A percentile compares a stretch with the other conserved stretches of the same genome.
Evolutionary conservation across 1,140 invertebrate species (phyloP).

Genomic region (Magallana angulata): DNA sequence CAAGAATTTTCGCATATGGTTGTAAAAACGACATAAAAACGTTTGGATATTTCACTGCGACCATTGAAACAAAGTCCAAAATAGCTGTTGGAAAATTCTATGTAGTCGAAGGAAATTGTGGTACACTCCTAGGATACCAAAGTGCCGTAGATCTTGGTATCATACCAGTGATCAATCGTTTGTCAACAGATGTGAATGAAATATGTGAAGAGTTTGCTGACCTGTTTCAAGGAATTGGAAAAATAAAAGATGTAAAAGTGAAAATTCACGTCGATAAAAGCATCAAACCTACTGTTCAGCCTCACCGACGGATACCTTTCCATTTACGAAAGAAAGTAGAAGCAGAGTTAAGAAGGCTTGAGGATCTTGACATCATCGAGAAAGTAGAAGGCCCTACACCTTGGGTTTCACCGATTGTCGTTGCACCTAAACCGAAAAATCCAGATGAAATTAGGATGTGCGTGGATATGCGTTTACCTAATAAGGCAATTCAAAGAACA

Average conservation of each 20-base stretch:
- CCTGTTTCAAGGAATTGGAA: constrained; percentile 56
- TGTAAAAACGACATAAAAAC: not conserved
- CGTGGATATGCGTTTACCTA: constrained; percentile 61
- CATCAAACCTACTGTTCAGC: constrained; percentile 42
- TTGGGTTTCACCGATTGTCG: constrained; percentile 65
- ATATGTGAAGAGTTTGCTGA: constrained; percentile 32
- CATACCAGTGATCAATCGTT: not conserved
- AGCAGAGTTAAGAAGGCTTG: constrained; percentile 47
- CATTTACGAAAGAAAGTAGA: constrained; percentile 52
- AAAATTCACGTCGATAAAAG: constrained; percentile 60
- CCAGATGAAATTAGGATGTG: constrained; percentile 53
- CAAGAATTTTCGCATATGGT: constrained; percentile 36
- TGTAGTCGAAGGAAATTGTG: constrained; percentile 26
- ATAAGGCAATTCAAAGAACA: constrained; percentile 56
- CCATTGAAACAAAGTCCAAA: constrained; percentile 26
- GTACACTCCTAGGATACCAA: constrained; percentile 31
- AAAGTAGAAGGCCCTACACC: constrained; percentile 65
- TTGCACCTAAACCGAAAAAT: constrained; percentile 61
- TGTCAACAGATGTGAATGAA: not conserved
- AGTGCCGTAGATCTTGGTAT: constrained; percentile 39
- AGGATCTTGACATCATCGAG: constrained; percentile 64
- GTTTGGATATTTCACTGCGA: constrained; percentile 21
- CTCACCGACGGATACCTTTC: constrained; percentile 52
- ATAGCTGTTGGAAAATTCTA: constrained; percentile 1
- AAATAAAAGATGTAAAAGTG: constrained; percentile 56